phyloP scores from a whole-genome alignment of 2,113 vertebrate genomes.

The Triplophysa dalaica region DNA sequence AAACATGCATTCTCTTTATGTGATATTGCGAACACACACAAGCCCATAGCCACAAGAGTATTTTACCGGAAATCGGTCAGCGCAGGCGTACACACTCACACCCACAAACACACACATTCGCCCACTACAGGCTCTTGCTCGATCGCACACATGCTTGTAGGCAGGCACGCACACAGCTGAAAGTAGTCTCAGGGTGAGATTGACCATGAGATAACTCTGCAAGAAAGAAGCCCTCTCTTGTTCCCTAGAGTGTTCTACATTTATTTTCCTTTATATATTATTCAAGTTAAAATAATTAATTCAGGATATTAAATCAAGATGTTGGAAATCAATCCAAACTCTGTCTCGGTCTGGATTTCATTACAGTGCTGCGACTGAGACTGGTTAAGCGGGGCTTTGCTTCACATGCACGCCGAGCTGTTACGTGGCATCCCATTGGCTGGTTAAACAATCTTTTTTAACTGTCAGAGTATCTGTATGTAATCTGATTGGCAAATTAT shows the following conservation, averaged over 20 bases:
- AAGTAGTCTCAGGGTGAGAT: slow-evolving; percentile 60
- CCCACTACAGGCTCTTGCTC: slow-evolving; percentile 32
- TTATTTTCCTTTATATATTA: slow-evolving; percentile 81
- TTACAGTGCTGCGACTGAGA: slow-evolving; percentile 66
- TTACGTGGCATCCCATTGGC: slow-evolving; percentile 69
- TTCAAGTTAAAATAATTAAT: slow-evolving; percentile 82
- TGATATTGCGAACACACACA: slow-evolving; percentile 7
- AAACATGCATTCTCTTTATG: slow-evolving; percentile 21
- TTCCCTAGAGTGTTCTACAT: slow-evolving; percentile 72
- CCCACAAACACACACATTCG: slow-evolving; percentile 2
- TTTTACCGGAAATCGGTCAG: slow-evolving; percentile 29
- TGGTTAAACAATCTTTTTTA: slow-evolving; percentile 61
- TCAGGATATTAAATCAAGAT: slow-evolving; percentile 85
- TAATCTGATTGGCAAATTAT: slow-evolving; percentile 74
- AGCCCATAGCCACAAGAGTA: slow-evolving; percentile 21
- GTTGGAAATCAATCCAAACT: slow-evolving; percentile 79
- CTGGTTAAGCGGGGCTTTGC: slow-evolving; percentile 65
- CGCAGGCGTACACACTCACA: slow-evolving; percentile 21
- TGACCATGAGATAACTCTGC: slow-evolving; percentile 59
- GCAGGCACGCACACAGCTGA: slow-evolving; percentile 48
- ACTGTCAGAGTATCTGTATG: slow-evolving; percentile 70
- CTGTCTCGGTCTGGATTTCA: slow-evolving; percentile 72
- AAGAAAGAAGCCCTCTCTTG: slow-evolving; percentile 60
- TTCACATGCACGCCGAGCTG: slow-evolving; percentile 70
- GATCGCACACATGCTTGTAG: slow-evolving; percentile 39